These are phyloP conservation scores for Coreius guichenoti DNA, from an alignment of 2,797 vertebrate genomes.

Conservation along the genomic window DNA sequence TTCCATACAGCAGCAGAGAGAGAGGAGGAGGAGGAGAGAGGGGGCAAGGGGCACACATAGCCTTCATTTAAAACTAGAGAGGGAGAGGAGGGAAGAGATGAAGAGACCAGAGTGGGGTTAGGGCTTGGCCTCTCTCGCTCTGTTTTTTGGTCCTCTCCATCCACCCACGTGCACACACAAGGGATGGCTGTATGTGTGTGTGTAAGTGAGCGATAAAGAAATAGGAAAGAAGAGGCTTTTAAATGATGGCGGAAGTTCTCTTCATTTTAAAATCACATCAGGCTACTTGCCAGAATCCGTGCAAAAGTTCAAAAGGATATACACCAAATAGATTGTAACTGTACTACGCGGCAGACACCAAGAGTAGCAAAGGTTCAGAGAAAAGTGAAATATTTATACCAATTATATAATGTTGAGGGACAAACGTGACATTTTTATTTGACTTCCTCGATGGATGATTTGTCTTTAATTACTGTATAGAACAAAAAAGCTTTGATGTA, in stretches of 20 bases:
- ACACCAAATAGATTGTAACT: neutral
- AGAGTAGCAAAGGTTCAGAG: neutral
- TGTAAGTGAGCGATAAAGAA: slow-evolving; percentile 43
- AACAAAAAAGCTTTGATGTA: neutral
- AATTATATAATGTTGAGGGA: neutral
- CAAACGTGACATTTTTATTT: slow-evolving; percentile 15
- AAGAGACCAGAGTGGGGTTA: slow-evolving; percentile 71
- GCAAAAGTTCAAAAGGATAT: slow-evolving; percentile 11
- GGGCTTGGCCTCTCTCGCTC: slow-evolving; percentile 67
- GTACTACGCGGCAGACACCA: neutral
- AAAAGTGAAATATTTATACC: slow-evolving; percentile 11
- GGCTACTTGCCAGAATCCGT: slow-evolving; percentile 39
- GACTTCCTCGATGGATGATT: neutral
- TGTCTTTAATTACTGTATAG: neutral
- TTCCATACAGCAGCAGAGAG: slow-evolving; percentile 64
- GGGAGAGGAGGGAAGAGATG: slow-evolving; percentile 62
- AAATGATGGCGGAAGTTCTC: slow-evolving; percentile 39
- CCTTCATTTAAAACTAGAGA: slow-evolving; percentile 69
- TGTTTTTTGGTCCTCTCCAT: slow-evolving; percentile 78
- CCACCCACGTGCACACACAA: slow-evolving; percentile 78
- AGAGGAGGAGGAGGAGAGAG: slow-evolving; percentile 67
- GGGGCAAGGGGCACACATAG: slow-evolving; percentile 71
- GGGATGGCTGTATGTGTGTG: slow-evolving; percentile 68
- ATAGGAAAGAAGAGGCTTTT: slow-evolving; percentile 32
- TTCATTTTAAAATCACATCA: slow-evolving; percentile 23